A percentile compares a stretch with the other conserved stretches of the same genome.
phyloP scores from a whole-genome alignment of 2,888 invertebrate genomes.

The Acrobasis repandana region DNA sequence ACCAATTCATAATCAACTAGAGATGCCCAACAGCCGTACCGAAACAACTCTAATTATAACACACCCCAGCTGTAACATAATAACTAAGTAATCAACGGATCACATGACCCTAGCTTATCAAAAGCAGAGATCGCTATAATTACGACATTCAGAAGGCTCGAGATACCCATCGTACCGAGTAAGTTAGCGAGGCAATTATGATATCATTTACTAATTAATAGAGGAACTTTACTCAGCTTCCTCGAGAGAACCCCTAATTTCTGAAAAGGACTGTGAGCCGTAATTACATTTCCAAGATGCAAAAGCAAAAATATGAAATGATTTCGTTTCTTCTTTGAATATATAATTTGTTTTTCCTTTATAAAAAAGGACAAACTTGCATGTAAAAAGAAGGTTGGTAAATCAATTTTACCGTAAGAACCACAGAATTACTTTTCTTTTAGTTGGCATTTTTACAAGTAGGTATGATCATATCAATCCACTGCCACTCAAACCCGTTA shows the following conservation, averaged over 20 bases:
- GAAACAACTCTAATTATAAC: neutral
- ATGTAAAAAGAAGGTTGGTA: too few relatives aligned
- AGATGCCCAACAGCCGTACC: neutral
- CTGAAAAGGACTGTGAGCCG: conserved; percentile 1
- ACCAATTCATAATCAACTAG: too few relatives aligned
- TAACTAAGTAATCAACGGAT: conserved; percentile 2
- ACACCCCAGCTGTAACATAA: neutral
- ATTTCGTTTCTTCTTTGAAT: neutral
- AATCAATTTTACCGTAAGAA: too few relatives aligned
- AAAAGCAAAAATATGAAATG: conserved; percentile 11
- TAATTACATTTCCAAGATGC: conserved; percentile 24
- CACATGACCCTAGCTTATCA: conserved; percentile 18
- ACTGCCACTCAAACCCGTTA: too few relatives aligned
- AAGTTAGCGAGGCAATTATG: conserved; percentile 17
- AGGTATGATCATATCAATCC: too few relatives aligned
- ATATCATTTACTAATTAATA: conserved; percentile 20
- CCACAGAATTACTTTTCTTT: too few relatives aligned
- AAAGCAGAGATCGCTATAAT: conserved; percentile 16
- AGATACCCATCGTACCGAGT: conserved; percentile 1
- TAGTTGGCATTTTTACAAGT: too few relatives aligned
- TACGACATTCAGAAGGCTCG: neutral
- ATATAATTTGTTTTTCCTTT: neutral
- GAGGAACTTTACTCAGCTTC: conserved; percentile 9
- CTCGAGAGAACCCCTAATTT: neutral
- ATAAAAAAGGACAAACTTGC: too few relatives aligned